These are phyloP conservation scores for Pandion haliaetus DNA, from an alignment of 2,113 vertebrate species.

Conservation along the genomic window DNA sequence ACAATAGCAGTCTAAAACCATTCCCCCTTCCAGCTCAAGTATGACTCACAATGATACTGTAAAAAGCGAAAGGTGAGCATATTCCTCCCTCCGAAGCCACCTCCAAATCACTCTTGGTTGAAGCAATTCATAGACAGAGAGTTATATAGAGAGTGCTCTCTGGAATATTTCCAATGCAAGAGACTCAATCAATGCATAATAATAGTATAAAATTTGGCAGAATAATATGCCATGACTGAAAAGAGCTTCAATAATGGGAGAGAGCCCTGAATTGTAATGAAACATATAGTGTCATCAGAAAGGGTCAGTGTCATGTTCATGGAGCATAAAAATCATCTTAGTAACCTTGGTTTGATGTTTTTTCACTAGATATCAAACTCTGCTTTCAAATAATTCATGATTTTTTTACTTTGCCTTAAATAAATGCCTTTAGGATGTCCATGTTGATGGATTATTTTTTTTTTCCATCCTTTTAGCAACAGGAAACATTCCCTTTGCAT, in stretches of 20 bases:
- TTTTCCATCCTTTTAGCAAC: neutral
- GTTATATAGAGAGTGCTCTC: neutral
- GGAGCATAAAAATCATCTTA: neutral
- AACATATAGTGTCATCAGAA: neutral
- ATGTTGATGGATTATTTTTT: neutral
- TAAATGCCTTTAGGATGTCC: neutral
- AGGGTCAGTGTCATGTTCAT: neutral
- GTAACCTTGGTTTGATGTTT: neutral
- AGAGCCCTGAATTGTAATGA: neutral
- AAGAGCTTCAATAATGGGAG: neutral
- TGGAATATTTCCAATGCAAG: neutral
- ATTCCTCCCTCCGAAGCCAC: neutral
- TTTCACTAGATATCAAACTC: neutral
- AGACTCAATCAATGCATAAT: neutral
- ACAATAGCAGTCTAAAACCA: neutral
- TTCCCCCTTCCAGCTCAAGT: neutral
- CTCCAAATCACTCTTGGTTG: neutral
- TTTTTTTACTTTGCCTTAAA: neutral
- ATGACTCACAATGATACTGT: neutral
- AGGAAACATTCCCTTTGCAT: neutral
- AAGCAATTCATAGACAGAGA: neutral
- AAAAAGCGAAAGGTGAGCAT: neutral
- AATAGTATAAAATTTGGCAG: neutral
- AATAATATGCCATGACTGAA: neutral
- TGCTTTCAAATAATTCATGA: neutral